These are phyloP conservation scores for Hymenopus coronatus DNA, from an alignment of 2,888 invertebrate species.

Conservation along the genomic window DNA sequence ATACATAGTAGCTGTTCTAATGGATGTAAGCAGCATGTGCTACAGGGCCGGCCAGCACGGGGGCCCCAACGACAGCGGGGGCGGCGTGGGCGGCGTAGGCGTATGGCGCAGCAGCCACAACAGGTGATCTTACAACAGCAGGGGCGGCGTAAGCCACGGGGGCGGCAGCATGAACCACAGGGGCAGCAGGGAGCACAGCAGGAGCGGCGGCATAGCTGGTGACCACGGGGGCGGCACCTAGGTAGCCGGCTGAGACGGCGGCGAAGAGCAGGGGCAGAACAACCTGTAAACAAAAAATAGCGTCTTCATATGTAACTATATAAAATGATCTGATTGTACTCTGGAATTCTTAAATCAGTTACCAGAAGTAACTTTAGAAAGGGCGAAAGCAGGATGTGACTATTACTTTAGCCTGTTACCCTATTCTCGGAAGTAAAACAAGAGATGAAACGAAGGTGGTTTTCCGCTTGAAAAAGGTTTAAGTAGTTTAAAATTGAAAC, in stretches of 20 bases:
- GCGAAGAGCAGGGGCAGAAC: conserved; percentile 28
- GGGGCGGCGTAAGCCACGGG: conserved; percentile 35
- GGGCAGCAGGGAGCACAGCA: conserved; percentile 7
- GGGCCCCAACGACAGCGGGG: not conserved
- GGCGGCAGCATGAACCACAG: not conserved
- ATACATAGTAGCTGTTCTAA: not conserved
- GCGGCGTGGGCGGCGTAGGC: not conserved
- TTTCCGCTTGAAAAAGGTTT: too few relatives aligned
- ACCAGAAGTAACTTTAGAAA: too few relatives aligned
- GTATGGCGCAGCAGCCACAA: not conserved
- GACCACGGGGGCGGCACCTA: conserved; percentile 47
- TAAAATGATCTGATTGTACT: too few relatives aligned
- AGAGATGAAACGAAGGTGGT: too few relatives aligned
- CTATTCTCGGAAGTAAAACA: too few relatives aligned
- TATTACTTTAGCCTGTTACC: too few relatives aligned
- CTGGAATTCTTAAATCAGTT: too few relatives aligned
- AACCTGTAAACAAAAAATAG: conserved; percentile 11
- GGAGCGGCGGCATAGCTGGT: conserved; percentile 35
- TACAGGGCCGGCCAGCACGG: not conserved
- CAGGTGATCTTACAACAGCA: not conserved
- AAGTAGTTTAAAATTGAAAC: too few relatives aligned
- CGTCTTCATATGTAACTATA: too few relatives aligned
- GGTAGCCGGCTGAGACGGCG: conserved; percentile 47
- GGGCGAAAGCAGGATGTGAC: too few relatives aligned
- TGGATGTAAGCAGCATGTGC: not conserved